Base-by-base conservation (phyloP, 2,888 invertebrate species). In the Chloroclysta siterata region DNA sequence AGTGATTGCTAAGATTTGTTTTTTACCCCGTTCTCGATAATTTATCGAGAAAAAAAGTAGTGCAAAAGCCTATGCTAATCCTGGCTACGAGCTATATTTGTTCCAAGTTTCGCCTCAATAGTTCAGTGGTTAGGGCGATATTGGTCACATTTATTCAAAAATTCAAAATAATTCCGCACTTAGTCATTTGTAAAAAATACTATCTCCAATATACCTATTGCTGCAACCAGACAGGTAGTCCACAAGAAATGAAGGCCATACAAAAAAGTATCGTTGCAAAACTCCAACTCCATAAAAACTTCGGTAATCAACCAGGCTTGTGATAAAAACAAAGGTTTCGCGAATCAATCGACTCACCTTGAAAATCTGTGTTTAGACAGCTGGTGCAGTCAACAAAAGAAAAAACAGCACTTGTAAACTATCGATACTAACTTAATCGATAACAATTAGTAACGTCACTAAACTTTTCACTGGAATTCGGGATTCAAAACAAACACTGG, bases 341-440 rank as follows among this genome's bases (percentile, higher is more conserved):
- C 72, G 77, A 82, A 82, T 81, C 78, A 77, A 81, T 83, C 75
- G 71, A 52, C 87, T 88, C 79, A 90, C 90, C 90, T 91, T 84
- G 84, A 79, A 81, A 81, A 79, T 82, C 79, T 78, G 79, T 81
- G 84, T 88, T 90, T 88, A 89, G 86, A 90, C 90, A 90, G 88
- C 84, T 88, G 86, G 41, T 41, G 53, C 47, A 60, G 76, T 41
- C 81, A 87, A 87, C 86, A 84, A 84, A 81, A 82, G 80, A 81
- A 84, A 84, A 57, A 65, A 58, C 15, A 64, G 42, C 63, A 71
- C 65, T 60, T 13, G 41, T 14, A 59, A 53, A 54, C 53, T 53
- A 66, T 60, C 57, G 63, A 72, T 53, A 62, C 17, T 53, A 54
- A 57, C 15, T 42, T 33, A 17, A 58, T 60, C 57, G 63, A 63